Percentiles rank a stretch among this genome's conserved stretches.
phyloP scores from a whole-genome alignment of 2,113 vertebrate genomes.

The Bagarius yarrelli region DNA sequence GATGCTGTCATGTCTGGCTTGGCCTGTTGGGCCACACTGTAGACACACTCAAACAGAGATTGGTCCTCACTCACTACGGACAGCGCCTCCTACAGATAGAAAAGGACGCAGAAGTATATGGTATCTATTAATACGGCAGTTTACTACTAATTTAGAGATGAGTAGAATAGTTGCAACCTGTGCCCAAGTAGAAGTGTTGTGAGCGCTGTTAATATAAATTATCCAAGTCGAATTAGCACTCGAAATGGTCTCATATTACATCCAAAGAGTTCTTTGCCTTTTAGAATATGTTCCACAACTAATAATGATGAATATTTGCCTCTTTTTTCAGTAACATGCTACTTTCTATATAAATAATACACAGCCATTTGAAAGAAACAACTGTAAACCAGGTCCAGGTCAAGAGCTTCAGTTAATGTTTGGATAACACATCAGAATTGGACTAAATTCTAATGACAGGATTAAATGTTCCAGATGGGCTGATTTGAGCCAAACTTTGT shows the following conservation, averaged over 20 bases:
- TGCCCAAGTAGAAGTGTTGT: not conserved
- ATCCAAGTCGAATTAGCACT: not conserved
- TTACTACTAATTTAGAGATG: not conserved
- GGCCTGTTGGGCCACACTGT: conserved; percentile 77
- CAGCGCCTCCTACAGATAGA: conserved; percentile 75
- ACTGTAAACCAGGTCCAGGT: not conserved
- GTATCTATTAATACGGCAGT: not conserved
- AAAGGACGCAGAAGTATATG: not conserved
- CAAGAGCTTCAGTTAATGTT: not conserved
- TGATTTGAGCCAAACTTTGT: not conserved
- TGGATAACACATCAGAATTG: not conserved
- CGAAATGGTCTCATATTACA: not conserved
- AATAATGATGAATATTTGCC: not conserved
- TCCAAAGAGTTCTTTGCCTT: not conserved
- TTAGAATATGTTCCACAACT: not conserved
- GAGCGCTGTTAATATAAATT: not conserved
- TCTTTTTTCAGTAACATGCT: not conserved
- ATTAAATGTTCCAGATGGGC: not conserved
- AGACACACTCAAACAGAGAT: conserved; percentile 84
- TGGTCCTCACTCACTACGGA: conserved; percentile 88
- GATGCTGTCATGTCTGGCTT: conserved; percentile 87
- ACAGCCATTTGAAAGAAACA: not conserved
- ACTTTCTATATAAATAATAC: not conserved
- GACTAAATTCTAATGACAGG: not conserved
- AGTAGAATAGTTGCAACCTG: not conserved